These are phyloP conservation scores for Stramonita haemastoma DNA, from an alignment of 2,888 invertebrate genomes.

Conservation along the genomic window DNA sequence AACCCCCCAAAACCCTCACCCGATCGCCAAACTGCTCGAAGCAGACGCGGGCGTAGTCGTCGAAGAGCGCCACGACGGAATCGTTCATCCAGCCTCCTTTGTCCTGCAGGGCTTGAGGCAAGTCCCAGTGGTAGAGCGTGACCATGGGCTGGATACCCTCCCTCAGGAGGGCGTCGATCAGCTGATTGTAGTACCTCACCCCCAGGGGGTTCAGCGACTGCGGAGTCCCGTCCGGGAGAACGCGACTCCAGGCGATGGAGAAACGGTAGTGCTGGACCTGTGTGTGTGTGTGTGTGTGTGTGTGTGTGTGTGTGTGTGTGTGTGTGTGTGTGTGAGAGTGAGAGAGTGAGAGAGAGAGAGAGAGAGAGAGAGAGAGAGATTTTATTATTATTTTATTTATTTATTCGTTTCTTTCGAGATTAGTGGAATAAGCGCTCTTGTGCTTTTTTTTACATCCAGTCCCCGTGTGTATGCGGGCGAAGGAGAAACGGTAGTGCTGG, in stretches of 20 bases:
- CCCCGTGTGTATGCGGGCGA: too few relatives aligned
- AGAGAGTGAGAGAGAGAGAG: neutral
- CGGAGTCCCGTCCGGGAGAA: slow-evolving; percentile 83
- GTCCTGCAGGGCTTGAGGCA: slow-evolving; percentile 76
- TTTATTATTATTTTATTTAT: too few relatives aligned
- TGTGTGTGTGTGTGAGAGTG: too few relatives aligned
- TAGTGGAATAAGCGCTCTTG: too few relatives aligned
- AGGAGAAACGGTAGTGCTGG: too few relatives aligned
- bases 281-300: neutral
- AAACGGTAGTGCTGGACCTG: slow-evolving; percentile 76
- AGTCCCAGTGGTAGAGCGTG: slow-evolving; percentile 80
- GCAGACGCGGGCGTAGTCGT: slow-evolving; percentile 72
- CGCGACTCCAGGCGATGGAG: slow-evolving; percentile 84
- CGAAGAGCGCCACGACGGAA: slow-evolving; percentile 63
- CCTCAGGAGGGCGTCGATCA: slow-evolving; percentile 85
- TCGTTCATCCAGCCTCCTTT: slow-evolving; percentile 75
- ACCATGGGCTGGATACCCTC: slow-evolving; percentile 82
- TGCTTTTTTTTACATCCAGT: too few relatives aligned
- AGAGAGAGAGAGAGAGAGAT: neutral
- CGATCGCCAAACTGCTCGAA: slow-evolving; percentile 74
- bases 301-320: too few relatives aligned
- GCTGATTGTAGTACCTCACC: slow-evolving; percentile 86
- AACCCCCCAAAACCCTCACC: slow-evolving; percentile 54
- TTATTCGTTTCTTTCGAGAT: too few relatives aligned
- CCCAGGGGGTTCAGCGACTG: slow-evolving; percentile 82